A percentile compares a stretch with the other conserved stretches of the same genome.
Evolutionary conservation across 1,140 invertebrate species (phyloP).

Genomic region (Brachionus paranguensis): DNA sequence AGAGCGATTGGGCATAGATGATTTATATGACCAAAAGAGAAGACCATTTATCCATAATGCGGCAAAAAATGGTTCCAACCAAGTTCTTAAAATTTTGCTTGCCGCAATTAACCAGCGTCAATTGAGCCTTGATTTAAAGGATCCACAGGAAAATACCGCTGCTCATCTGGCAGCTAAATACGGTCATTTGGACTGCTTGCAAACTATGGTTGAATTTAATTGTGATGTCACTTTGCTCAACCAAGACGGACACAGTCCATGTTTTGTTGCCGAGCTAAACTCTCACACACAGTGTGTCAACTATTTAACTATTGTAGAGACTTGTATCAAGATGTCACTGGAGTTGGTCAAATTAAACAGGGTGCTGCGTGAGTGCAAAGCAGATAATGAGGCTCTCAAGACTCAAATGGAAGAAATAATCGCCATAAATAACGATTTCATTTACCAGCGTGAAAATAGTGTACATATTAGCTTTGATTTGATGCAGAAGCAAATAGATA

Average conservation of each 20-base stretch:
- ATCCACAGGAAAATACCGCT: not conserved
- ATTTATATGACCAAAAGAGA: not conserved
- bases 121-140: not conserved
- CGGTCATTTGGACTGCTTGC: constrained; percentile 25
- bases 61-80: constrained; percentile 14
- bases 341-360: not conserved
- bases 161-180: constrained; percentile 38
- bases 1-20: not conserved
- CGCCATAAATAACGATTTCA: constrained; percentile 34
- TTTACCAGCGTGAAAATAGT: constrained; percentile 14
- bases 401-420: constrained; percentile 36
- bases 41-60: constrained; percentile 16
- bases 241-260: not conserved
- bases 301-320: constrained; percentile 38
- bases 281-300: constrained; percentile 21
- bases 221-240: not conserved
- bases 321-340: not conserved
- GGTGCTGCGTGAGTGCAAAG: not conserved
- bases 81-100: not conserved
- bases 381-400: not conserved
- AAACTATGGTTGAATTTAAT: constrained; percentile 34
- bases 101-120: not conserved
- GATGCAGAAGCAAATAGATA: constrained; percentile 25
- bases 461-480: constrained; percentile 5
- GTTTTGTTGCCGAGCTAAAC: constrained; percentile 14